A percentile compares a stretch with the other conserved stretches of the same genome.
Evolutionary conservation across 2,113 vertebrate genomes (phyloP).

Genomic region (Taxidea taxus): DNA sequence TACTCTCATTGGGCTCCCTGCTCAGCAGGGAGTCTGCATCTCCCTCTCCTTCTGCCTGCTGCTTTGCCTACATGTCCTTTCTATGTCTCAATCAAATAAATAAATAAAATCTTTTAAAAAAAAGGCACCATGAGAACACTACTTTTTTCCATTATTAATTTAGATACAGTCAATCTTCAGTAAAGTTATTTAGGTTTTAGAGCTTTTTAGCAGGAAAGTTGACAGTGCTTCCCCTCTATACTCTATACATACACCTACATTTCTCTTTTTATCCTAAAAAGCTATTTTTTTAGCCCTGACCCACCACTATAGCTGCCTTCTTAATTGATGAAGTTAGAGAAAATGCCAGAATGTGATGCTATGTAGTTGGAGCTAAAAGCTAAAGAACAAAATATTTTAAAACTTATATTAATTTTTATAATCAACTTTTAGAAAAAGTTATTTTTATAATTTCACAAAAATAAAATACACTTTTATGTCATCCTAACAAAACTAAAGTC

Average conservation of each 20-base stretch:
- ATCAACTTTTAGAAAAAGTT: conserved; percentile 13
- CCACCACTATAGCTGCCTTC: not conserved
- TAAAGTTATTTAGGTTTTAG: not conserved
- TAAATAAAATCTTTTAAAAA: too few relatives aligned
- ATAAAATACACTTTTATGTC: not conserved
- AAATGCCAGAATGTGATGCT: not conserved
- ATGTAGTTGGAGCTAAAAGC: not conserved
- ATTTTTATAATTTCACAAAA: conserved; percentile 20
- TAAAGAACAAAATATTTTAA: conserved; percentile 26
- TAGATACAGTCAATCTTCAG: not conserved
- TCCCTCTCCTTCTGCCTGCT: too few relatives aligned
- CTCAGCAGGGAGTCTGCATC: too few relatives aligned
- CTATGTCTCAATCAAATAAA: too few relatives aligned
- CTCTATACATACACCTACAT: not conserved
- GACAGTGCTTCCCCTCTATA: not conserved
- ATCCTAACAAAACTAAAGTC: conserved; percentile 9
- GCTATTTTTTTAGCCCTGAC: not conserved
- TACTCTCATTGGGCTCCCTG: too few relatives aligned
- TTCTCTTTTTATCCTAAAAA: not conserved
- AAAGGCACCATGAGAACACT: not conserved
- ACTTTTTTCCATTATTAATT: conserved; percentile 29
- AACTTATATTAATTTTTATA: conserved; percentile 16
- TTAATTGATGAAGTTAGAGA: conserved; percentile 6
- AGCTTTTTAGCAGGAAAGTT: conserved; percentile 14
- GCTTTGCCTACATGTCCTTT: too few relatives aligned